Base-by-base conservation (phyloP, 2,113 vertebrate genomes). In the Ursus arctos region DNA sequence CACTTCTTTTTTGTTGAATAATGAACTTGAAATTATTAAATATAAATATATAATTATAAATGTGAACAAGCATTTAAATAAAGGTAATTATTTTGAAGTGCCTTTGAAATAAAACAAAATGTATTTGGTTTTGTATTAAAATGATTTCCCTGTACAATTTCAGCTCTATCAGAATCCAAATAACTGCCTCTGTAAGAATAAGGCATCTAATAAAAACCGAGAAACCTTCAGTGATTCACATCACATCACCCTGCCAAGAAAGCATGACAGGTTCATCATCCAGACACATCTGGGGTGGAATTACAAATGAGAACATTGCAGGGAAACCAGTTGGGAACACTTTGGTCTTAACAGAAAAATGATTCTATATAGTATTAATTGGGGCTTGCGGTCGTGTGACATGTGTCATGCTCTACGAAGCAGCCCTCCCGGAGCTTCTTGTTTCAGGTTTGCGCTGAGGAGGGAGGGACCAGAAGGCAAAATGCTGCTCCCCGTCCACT, bases 141-240 rank as follows among this genome's bases (percentile, higher is more conserved):
- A 53, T 72, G 14, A 72, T 57, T 63, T 36, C 2, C 59, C 49
- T n/a, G 7, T 26, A 14, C 33, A 21, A 79, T 72, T 63, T 89
- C 13, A 36, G 67, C 57, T 83, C 65, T 95, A 15, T 97, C 0
- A 15, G 91, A 97, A 91, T 89, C 72, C 90, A 95, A 13, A 92
- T 95, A 94, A 63, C 43, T 96, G 63, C 59, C 26, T 97, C 92
- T 95, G 9, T 63, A 49, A 92, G 88, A 98, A 82, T 80, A 88
- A 72, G 49, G 87, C 81, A 63, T 92, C 10, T 92, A 81, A 94
- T 69, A 61, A 90, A 94, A 94, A 81, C 26, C 14, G 36, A 57
- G 86, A 10, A 92, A 76, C 7, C 7, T 94, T 85, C 71, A 47
- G 43, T 47, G 59, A 47, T 86, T 65, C 61, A 40, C 47, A 65